A percentile compares a stretch with the other conserved stretches of the same genome.
Evolutionary conservation across 1,140 invertebrate genomes (phyloP).

Genomic region (Cotesia typhae): DNA sequence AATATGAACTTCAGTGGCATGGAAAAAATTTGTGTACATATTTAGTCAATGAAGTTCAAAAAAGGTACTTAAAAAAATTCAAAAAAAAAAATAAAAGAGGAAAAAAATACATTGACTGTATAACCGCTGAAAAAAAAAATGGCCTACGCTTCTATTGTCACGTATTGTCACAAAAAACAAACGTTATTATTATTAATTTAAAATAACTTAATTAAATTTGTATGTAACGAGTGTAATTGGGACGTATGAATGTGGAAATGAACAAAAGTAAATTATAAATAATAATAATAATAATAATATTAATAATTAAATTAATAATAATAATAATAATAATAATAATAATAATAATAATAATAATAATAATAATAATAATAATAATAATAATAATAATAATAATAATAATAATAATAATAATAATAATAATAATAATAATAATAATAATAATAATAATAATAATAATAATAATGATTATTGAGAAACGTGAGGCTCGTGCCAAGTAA

Average conservation of each 20-base stretch:
- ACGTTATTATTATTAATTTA: slow-evolving; percentile 18
- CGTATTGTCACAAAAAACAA: slow-evolving; percentile 12
- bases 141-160: slow-evolving; percentile 31
- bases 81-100: slow-evolving; percentile 25
- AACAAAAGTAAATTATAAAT: slow-evolving; percentile 3
- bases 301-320: neutral
- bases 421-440: neutral
- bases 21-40: too few relatives aligned
- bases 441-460: neutral
- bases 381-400: neutral
- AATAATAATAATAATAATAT: neutral
- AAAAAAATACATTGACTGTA: slow-evolving; percentile 26
- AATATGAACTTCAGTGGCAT: too few relatives aligned
- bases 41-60: too few relatives aligned
- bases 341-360: neutral
- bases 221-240: slow-evolving; percentile 25
- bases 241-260: slow-evolving; percentile 13
- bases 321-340: neutral
- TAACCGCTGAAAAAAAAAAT: slow-evolving; percentile 23
- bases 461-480: neutral
- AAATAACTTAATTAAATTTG: slow-evolving; percentile 19
- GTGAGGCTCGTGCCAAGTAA: neutral
- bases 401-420: neutral
- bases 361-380: neutral
- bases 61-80: too few relatives aligned